phyloP scores from a whole-genome alignment of 2,888 invertebrate species.

The Mimumesa dahlbomi region DNA sequence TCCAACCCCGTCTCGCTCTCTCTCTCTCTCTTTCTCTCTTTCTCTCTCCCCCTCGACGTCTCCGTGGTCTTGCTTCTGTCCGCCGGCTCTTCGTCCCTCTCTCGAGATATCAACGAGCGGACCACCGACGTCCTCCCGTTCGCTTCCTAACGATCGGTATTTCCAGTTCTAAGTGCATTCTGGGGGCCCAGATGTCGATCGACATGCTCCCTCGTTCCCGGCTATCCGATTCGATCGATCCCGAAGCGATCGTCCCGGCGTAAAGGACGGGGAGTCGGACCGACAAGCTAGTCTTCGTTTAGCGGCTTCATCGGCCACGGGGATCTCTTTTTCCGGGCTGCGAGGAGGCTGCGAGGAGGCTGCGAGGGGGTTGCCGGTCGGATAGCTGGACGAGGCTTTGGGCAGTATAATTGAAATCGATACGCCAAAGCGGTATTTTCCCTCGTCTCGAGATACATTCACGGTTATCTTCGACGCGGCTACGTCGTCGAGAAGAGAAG shows the following conservation, averaged over 20 bases:
- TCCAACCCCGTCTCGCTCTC: slow-evolving; percentile 14
- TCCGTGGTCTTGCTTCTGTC: not conserved
- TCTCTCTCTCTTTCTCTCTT: slow-evolving; percentile 5
- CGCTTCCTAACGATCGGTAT: slow-evolving; percentile 63
- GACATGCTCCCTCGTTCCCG: not conserved
- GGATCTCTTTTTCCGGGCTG: too few relatives aligned
- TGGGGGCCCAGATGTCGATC: slow-evolving; percentile 22
- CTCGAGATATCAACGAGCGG: slow-evolving; percentile 10
- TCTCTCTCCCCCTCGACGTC: not conserved
- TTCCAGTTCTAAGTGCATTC: slow-evolving; percentile 55
- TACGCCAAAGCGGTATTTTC: too few relatives aligned
- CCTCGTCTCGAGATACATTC: too few relatives aligned
- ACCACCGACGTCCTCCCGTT: slow-evolving; percentile 65
- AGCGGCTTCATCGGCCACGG: too few relatives aligned
- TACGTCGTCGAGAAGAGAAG: slow-evolving; percentile 2
- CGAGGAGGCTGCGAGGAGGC: too few relatives aligned
- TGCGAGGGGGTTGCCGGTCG: too few relatives aligned
- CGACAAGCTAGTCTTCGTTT: too few relatives aligned
- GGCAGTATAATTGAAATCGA: too few relatives aligned
- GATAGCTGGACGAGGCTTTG: too few relatives aligned
- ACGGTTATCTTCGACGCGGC: too few relatives aligned
- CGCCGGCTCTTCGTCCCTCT: slow-evolving; percentile 18
- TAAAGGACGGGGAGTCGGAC: not conserved
- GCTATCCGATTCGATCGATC: slow-evolving; percentile 2
- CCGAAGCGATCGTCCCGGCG: not conserved